Evolutionary conservation across 2,797 vertebrate genomes (phyloP).

Genomic region (Ctenopoma multispine): DNA sequence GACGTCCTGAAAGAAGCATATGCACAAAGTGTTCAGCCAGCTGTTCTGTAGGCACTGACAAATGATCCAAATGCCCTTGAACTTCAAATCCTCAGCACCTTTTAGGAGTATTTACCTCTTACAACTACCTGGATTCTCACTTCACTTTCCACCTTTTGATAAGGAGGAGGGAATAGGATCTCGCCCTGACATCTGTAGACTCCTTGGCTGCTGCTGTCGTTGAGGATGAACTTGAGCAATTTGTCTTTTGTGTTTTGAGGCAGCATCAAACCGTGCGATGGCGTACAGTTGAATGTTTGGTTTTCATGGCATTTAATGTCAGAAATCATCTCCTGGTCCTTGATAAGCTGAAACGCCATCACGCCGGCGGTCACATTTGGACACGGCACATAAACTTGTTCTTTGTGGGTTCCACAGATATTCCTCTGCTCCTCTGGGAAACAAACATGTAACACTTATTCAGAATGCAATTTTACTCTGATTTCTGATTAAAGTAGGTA

Average conservation of each 20-base stretch:
- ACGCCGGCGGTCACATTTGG: fast-evolving
- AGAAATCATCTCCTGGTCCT: fast-evolving
- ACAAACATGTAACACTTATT: neutral
- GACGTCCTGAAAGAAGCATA: constrained; percentile 37
- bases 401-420: neutral
- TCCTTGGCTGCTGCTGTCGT: fast-evolving
- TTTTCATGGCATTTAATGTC: fast-evolving
- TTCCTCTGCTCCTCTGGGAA: neutral
- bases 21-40: neutral
- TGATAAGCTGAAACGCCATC: constrained; percentile 3
- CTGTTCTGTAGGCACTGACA: no score
- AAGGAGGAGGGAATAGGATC: constrained; percentile 61
- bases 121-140: constrained; percentile 35
- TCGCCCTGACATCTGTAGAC: constrained; percentile 61
- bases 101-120: constrained; percentile 56
- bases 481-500: neutral
- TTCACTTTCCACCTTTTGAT: fast-evolving
- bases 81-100: neutral
- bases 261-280: fast-evolving
- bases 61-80: neutral
- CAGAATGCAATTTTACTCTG: neutral
- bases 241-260: fast-evolving
- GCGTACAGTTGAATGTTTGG: fast-evolving
- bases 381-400: constrained; percentile 42
- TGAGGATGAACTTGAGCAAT: constrained; percentile 30